These are phyloP conservation scores for Pangasius krempfi DNA, from an alignment of 2,797 vertebrate species.

Conservation along the genomic window DNA sequence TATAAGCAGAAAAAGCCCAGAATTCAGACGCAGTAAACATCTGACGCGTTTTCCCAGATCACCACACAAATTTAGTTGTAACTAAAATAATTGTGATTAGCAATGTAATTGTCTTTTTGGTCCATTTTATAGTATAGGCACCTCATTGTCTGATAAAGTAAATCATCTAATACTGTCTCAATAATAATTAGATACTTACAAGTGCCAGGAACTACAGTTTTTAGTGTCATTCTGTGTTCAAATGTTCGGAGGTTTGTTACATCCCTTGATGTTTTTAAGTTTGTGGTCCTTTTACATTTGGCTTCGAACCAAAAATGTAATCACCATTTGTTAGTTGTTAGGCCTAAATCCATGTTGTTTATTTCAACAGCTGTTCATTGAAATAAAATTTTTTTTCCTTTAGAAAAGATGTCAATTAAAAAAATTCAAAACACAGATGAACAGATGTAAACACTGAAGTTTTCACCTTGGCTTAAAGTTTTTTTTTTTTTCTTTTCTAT, in stretches of 20 bases:
- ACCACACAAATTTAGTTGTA: background rate
- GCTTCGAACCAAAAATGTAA: background rate
- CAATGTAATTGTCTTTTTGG: background rate
- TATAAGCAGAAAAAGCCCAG: background rate
- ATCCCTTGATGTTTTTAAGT: background rate
- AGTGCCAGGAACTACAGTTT: background rate
- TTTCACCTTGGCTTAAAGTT: background rate
- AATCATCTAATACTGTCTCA: background rate
- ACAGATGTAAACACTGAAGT: background rate
- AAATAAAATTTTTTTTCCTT: background rate
- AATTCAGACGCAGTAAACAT: background rate
- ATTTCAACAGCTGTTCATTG: conserved; percentile 11
- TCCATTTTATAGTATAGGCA: background rate
- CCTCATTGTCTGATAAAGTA: background rate
- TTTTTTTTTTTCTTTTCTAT: background rate
- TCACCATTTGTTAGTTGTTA: background rate
- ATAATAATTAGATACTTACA: background rate
- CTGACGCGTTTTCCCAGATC: background rate
- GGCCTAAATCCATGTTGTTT: background rate
- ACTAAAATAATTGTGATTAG: background rate
- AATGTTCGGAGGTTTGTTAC: background rate
- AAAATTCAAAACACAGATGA: background rate
- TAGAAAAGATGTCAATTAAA: background rate
- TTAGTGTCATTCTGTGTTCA: background rate
- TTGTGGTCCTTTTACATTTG: background rate